Evolutionary conservation across 2,797 vertebrate genomes (phyloP), one percentile per base, ranked within the genome.

Genomic region (Aphelocoma californica): DNA sequence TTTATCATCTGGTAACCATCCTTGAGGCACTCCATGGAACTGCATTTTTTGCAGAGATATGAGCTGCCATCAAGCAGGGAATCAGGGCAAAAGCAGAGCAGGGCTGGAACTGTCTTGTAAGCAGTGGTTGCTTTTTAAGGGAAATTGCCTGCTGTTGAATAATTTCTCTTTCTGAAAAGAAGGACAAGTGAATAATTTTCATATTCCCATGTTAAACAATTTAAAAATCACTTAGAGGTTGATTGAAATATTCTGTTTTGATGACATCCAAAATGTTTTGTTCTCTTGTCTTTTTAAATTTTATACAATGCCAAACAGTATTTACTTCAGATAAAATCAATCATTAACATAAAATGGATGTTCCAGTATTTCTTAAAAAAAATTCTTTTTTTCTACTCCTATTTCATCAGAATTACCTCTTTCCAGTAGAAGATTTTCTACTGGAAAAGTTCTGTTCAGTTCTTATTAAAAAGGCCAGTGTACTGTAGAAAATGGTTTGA

Each of bases 181-280:
- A 88, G 51, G 40, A 90, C 91, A 79, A 88, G 14, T 18, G 80
- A 95, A 88, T 61, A 91, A 83, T 83, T 92, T 88, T 78, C 61
- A 90, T 60, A 42, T 40, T 90, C 54, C 54, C 36, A 9, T 66
- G 32, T 62, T 72, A 79, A 32, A 51, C 17, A 70, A 81, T 64
- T 88, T 73, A 53, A 91, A 93, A 92, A 83, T 72, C 47, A 53
- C 40, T 86, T 70, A 26, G 26, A 88, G 2, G 26, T 40, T 84
- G 62, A 79, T 72, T 83, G 60, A 91, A 95, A 91, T 89, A 57
- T 28, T 86, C 64, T 82, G 62, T 92, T 90, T 95, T 84, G 92
- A 90, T 82, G n/a, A 25, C 14, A 85, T 48, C 20, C 44, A 25
- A 89, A 87, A 26, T 45, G 50, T 74, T 91, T 88, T 87, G 36